phyloP scores from a whole-genome alignment of 1,140 invertebrate species.

The Anadara kagoshimensis region DNA sequence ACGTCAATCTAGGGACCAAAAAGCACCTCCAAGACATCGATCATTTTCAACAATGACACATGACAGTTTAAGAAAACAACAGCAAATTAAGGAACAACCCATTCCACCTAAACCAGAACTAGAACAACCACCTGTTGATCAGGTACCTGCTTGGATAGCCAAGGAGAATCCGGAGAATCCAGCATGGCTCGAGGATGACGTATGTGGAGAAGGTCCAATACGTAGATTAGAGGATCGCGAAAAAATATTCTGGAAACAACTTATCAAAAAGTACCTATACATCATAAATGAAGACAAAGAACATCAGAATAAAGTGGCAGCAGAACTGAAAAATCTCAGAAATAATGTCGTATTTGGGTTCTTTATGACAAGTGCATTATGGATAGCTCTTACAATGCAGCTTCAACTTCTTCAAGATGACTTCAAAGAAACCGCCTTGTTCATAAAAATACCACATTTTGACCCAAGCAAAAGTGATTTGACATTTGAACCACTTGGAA shows the following conservation, averaged over 20 bases:
- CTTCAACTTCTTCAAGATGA: slow-evolving; percentile 88
- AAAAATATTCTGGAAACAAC: slow-evolving; percentile 61
- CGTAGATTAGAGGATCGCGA: slow-evolving; percentile 70
- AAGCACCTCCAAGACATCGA: not conserved
- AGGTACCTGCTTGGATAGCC: slow-evolving; percentile 29
- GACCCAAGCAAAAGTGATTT: slow-evolving; percentile 45
- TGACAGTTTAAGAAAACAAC: not conserved
- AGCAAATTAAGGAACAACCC: not conserved
- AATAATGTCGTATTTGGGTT: slow-evolving; percentile 96
- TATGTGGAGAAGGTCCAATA: slow-evolving; percentile 85
- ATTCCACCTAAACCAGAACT: not conserved
- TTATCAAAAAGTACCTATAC: slow-evolving; percentile 63
- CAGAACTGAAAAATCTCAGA: slow-evolving; percentile 92
- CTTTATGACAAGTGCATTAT: slow-evolving; percentile 98
- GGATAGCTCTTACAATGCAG: slow-evolving; percentile 98
- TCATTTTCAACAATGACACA: slow-evolving; percentile 20
- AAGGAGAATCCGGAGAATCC: slow-evolving; percentile 51
- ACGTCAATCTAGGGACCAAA: slow-evolving; percentile 22
- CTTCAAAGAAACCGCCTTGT: slow-evolving; percentile 79
- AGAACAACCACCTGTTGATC: not conserved
- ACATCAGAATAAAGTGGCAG: slow-evolving; percentile 74
- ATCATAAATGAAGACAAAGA: slow-evolving; percentile 59
- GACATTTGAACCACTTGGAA: slow-evolving; percentile 73
- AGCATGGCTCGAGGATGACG: slow-evolving; percentile 70
- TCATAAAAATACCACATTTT: slow-evolving; percentile 78